Conservation (phyloP, 1,140 invertebrate species). For the Drosophila mauritiana region DNA sequence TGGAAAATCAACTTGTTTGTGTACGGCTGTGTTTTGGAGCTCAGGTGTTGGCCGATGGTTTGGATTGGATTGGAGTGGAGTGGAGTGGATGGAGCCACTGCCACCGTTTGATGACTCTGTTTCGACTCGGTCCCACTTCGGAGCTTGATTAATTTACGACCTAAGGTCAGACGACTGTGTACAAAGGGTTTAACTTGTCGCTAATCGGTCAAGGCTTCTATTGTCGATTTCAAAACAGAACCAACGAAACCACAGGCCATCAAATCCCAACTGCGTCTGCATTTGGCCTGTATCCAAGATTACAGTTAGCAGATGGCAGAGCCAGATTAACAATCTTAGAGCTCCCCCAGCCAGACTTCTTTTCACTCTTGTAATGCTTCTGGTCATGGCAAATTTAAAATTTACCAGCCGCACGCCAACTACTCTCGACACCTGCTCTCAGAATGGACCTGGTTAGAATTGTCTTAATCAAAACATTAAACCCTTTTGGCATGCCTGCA, state of each 20-base stretch:
- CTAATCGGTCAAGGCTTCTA: constrained; percentile 71
- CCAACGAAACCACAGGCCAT: constrained; percentile 23
- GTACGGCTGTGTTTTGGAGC: constrained; percentile 50
- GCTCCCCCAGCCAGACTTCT: constrained; percentile 1
- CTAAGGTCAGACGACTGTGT: constrained; percentile 57
- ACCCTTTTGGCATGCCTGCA: constrained; percentile 68
- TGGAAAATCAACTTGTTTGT: constrained; percentile 82
- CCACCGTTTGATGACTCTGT: constrained; percentile 76
- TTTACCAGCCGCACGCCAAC: constrained; percentile 51
- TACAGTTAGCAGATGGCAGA: constrained; percentile 60
- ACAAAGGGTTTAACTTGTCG: constrained; percentile 69
- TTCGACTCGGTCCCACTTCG: constrained; percentile 53
- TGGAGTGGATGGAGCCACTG: constrained; percentile 37
- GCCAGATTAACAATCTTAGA: constrained; percentile 34
- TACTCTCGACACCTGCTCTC: constrained; percentile 52
- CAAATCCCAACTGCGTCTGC: constrained; percentile 33
- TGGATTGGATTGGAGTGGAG: constrained; percentile 20
- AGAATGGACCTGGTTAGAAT: constrained; percentile 37
- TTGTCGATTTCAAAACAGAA: constrained; percentile 15
- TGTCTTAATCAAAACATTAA: constrained; percentile 78
- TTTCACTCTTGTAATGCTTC: constrained; percentile 18
- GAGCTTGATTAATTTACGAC: constrained; percentile 79
- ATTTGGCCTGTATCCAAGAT: constrained; percentile 33
- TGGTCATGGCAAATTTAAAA: constrained; percentile 72
- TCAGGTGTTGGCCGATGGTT: constrained; percentile 59